Evolutionary conservation across 2,797 vertebrate species (phyloP), one percentile per base, ranked within the genome.

Genomic region (Phrynocephalus guinanensis): DNA sequence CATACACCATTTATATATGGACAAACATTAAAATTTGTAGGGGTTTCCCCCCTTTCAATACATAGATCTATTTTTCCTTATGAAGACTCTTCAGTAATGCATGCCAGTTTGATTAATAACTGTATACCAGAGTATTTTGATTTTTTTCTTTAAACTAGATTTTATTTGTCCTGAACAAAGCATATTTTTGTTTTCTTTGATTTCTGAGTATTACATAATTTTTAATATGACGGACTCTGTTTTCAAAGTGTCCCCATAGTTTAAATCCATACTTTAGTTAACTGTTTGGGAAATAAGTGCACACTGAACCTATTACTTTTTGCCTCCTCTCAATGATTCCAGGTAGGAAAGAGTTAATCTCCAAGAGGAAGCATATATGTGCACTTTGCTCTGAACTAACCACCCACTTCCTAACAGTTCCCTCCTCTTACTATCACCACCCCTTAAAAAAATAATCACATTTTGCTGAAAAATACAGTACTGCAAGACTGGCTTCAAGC

Each of bases 331-430:
- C 2, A 73, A 82, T 22, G 88, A 30, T 50, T 75, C 89, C 90
- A 95, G 95, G 89, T 94, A 84, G 38, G 93, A 93, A 96, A 93
- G 96, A 96, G 95, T 97, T 95, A 97, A 97, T 92, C 76, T 79
- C 93, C 89, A 93, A 96, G 89, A 95, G 95, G 95, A 97, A 97
- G 95, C 96, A 91, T 90, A 95, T 92, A 87, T 90, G 92, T 88
- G 95, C 93, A 95, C 94, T 97, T 96, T 95, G 96, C 94, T 96
- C 95, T 94, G 96, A 97, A 96, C 97, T 97, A 96, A 96, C 96
- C 96, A 96, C 95, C 95, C 95, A 96, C 94, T 97, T 97, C 93
- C 94, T 95, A 94, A 96, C 93, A 94, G 92, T 92, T 95, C 91
- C 95, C 90, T 94, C 93, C 96, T 94, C 95, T 93, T 92, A 92